phyloP scores from a whole-genome alignment of 2,888 invertebrate species.

The Ochropacha duplaris region DNA sequence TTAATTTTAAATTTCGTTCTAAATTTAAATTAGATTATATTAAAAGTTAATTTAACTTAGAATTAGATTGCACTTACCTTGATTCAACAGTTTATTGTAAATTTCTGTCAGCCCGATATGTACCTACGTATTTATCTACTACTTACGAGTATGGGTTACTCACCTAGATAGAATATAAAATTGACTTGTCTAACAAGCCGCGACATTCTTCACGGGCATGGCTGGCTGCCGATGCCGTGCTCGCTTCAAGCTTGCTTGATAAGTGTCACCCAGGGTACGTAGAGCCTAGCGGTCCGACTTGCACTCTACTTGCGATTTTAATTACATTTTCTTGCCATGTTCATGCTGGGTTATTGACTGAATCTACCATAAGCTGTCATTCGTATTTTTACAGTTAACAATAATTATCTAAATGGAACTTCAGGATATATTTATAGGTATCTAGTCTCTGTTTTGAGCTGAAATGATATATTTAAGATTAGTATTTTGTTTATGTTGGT shows the following conservation, averaged over 20 bases:
- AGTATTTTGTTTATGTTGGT: background rate
- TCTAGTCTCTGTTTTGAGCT: no score
- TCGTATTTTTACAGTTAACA: background rate
- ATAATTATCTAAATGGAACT: background rate
- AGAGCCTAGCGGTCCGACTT: constrained; percentile 56
- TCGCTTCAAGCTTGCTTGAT: constrained; percentile 61
- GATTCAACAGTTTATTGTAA: background rate
- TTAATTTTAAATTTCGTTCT: no score
- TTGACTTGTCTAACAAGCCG: constrained; percentile 30
- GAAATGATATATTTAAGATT: no score
- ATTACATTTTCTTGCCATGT: constrained; percentile 53
- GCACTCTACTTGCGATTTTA: constrained; percentile 77
- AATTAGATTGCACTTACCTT: no score
- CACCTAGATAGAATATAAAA: constrained; percentile 28
- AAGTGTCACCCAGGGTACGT: constrained; percentile 65
- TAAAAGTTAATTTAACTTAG: no score
- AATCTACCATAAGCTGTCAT: background rate
- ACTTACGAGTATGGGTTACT: constrained; percentile 16
- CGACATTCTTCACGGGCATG: constrained; percentile 50
- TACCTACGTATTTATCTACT: background rate
- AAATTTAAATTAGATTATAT: no score
- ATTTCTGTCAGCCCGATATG: background rate
- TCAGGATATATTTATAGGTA: no score
- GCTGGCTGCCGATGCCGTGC: constrained; percentile 18
- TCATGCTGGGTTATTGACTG: constrained; percentile 11